phyloP scores from a whole-genome alignment of 1,140 invertebrate genomes.

The Heliconius nattereri region DNA sequence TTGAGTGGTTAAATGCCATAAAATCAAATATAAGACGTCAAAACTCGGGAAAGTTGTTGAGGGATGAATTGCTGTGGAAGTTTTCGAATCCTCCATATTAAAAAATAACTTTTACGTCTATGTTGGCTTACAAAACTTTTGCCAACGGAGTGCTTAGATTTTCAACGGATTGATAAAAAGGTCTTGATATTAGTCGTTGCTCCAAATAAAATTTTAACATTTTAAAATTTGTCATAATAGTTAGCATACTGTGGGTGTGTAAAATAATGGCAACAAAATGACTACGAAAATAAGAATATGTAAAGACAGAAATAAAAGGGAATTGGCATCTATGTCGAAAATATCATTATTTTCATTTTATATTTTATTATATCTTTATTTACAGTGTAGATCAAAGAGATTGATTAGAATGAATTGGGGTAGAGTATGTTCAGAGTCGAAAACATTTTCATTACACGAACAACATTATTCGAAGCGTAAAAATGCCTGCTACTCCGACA shows the following conservation, averaged over 20 bases:
- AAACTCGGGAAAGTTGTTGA: slow-evolving; percentile 16
- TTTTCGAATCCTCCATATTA: slow-evolving; percentile 19
- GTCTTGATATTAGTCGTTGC: background rate
- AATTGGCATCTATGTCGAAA: background rate
- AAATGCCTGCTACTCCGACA: slow-evolving; percentile 30
- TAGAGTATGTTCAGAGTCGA: background rate
- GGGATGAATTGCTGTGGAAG: slow-evolving; percentile 17
- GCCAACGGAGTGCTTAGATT: slow-evolving; percentile 11
- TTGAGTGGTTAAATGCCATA: slow-evolving; percentile 23
- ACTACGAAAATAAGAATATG: background rate
- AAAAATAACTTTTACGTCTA: slow-evolving; percentile 20
- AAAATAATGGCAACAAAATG: background rate
- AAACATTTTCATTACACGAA: slow-evolving; percentile 36
- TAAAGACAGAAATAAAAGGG: background rate
- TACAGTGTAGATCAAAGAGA: slow-evolving; percentile 19
- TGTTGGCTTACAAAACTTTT: slow-evolving; percentile 19
- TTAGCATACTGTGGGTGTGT: no score
- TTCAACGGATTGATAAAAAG: slow-evolving; percentile 15
- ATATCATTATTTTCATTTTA: background rate
- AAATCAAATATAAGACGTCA: slow-evolving; percentile 29
- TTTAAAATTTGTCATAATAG: no score
- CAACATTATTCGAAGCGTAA: slow-evolving; percentile 35
- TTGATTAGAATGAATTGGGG: slow-evolving; percentile 30
- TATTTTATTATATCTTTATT: background rate
- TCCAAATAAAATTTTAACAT: background rate